phyloP scores from a whole-genome alignment of 1,140 invertebrate species.

The Eufriesea mexicana region DNA sequence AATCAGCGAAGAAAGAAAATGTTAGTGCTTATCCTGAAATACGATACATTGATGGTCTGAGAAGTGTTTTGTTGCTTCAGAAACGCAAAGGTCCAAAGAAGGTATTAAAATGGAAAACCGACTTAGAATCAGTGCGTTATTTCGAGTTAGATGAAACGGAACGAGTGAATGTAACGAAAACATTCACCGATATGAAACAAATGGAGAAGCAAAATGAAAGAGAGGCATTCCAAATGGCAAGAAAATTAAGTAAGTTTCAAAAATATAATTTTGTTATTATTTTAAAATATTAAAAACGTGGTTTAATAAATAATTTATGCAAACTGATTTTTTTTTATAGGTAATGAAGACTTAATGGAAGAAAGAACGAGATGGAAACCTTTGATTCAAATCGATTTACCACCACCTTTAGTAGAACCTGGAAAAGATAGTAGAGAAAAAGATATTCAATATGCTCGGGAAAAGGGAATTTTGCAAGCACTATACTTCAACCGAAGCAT shows the following conservation, averaged over 20 bases:
- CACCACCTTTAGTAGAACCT: slow-evolving; percentile 85
- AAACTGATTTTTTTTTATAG: slow-evolving; percentile 66
- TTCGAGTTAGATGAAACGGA: slow-evolving; percentile 97
- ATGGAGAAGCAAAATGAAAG: slow-evolving; percentile 93
- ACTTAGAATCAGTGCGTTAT: slow-evolving; percentile 91
- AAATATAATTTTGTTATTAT: slow-evolving; percentile 5
- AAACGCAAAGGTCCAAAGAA: slow-evolving; percentile 91
- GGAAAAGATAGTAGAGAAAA: slow-evolving; percentile 93
- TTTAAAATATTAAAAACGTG: neutral
- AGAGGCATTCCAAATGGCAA: slow-evolving; percentile 89
- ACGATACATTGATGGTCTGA: slow-evolving; percentile 79
- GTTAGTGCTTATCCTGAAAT: slow-evolving; percentile 66
- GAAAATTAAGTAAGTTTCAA: slow-evolving; percentile 85
- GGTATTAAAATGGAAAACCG: slow-evolving; percentile 91
- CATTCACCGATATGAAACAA: slow-evolving; percentile 95
- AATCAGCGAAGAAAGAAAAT: slow-evolving; percentile 65
- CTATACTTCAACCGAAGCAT: slow-evolving; percentile 92
- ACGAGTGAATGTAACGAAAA: slow-evolving; percentile 95
- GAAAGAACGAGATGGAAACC: slow-evolving; percentile 88
- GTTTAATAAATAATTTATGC: neutral
- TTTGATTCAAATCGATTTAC: slow-evolving; percentile 87
- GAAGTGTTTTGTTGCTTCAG: slow-evolving; percentile 87
- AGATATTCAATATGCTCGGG: slow-evolving; percentile 92
- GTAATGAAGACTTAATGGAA: slow-evolving; percentile 89
- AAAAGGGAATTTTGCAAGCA: slow-evolving; percentile 91